Base-by-base conservation (phyloP, 2,113 vertebrate genomes). In the Hiodon tergisus region DNA sequence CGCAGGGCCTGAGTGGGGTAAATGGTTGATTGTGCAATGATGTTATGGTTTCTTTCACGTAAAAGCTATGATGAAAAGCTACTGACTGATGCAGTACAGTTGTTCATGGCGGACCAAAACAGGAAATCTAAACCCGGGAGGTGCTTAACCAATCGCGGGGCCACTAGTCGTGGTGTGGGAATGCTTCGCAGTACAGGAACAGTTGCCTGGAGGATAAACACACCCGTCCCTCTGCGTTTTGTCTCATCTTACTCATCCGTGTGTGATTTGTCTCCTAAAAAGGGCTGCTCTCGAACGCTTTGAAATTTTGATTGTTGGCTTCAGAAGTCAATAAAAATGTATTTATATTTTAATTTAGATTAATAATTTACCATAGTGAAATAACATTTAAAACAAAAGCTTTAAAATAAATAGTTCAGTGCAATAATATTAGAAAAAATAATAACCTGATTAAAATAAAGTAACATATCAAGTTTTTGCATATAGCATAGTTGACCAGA, bases 21-120 rank as follows among this genome's bases (percentile, higher is more conserved):
- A 78, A 52, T 77, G 76, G 67, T 31, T 31, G 63, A 67, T 57
- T 76, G 79, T 61, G 62, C 76, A 76, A 53, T 67, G 76, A 75
- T 78, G 79, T 84, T 87, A 74, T 78, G 80, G 75, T 82, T 85
- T 73, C 76, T 67, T 75, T 81, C 79, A 17, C 66, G 70, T 79
- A 16, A 77, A 74, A 71, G 51, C 57, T 55, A 75, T 75, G 79
- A 83, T 84, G 85, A 87, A 87, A 87, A 80, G 79, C 78, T 80
- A 76, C 71, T 89, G 86, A 87, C 79, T 82, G 87, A 88, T 85
- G 71, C 71, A 79, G 65, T 80, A 78, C 88, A 91, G 86, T 89
- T 90, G 88, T 71, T 89, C 76, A 66, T 71, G 59, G 69, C 81
- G 80, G 82, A 83, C 81, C 53, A 62, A 67, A 75, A 71, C 76